A percentile compares a stretch with the other conserved stretches of the same genome.
Conservation (phyloP, 2,888 invertebrate species). For the Pyrrhia umbra region DNA sequence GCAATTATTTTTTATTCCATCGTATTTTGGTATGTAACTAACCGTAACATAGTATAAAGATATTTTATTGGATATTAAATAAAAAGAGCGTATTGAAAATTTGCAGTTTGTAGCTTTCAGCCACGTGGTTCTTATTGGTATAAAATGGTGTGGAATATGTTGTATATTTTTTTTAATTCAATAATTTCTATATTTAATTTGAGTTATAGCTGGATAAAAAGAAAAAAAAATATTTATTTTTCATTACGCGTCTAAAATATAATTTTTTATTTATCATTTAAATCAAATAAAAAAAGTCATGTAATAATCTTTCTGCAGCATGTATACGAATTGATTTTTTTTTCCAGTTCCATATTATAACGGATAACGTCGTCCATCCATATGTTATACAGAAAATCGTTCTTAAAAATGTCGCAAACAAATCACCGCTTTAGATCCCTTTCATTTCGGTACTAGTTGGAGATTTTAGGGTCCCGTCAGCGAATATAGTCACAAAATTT, state of each 20-base stretch:
- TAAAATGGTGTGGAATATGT: too few relatives aligned
- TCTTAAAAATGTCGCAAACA: slow-evolving; percentile 63
- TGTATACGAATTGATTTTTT: not conserved
- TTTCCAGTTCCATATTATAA: too few relatives aligned
- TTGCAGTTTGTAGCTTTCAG: slow-evolving; percentile 12
- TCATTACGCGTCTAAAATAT: too few relatives aligned
- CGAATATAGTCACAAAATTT: not conserved
- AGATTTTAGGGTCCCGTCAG: slow-evolving; percentile 49
- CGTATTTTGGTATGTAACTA: slow-evolving; percentile 52
- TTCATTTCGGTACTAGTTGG: slow-evolving; percentile 59
- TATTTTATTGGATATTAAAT: slow-evolving; percentile 35
- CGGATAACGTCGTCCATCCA: slow-evolving; percentile 38
- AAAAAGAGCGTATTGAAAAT: slow-evolving; percentile 34
- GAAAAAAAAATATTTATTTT: too few relatives aligned
- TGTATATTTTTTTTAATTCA: too few relatives aligned
- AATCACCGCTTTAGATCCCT: slow-evolving; percentile 61
- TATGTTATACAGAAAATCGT: slow-evolving; percentile 43
- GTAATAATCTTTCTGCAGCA: too few relatives aligned
- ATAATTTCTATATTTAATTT: too few relatives aligned
- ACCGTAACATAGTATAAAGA: slow-evolving; percentile 25
- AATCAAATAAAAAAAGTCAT: too few relatives aligned
- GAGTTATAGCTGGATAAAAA: too few relatives aligned
- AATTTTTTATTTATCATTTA: too few relatives aligned
- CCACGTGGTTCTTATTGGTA: too few relatives aligned
- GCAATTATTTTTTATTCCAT: slow-evolving; percentile 49